Base-by-base conservation (phyloP, 2,888 invertebrate genomes). In the Eupeodes luniger region DNA sequence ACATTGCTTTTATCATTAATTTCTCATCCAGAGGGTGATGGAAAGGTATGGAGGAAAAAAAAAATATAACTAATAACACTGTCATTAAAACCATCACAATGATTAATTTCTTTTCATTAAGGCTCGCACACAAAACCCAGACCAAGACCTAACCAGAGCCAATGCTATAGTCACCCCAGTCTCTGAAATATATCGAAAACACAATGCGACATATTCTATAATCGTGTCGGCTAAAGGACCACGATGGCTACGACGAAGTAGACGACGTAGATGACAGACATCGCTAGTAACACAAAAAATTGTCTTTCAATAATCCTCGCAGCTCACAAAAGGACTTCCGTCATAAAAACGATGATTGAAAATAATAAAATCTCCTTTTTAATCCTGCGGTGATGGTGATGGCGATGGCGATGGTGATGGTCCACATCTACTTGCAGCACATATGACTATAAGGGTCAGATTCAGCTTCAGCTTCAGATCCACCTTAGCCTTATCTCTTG, bases 311-410 rank as follows among this genome's bases (percentile, higher is more conserved):
- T 89, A 85, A 89, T 82, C 89, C 89, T 57, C 59, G 66, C 34
- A 5, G 72, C 27, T 70, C 77, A 80, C 85, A 84, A 90, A 85
- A 88, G 89, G 69, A 88, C 88, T 90, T 89, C 87, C 89, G 82
- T 84, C 85, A 81, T 89, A 85, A 81, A 85, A 85, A 89, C 89
- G 84, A 84, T 85, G 80, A 90, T 89, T 90, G 85, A 90, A 89
- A 89, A 89, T 89, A 90, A 89, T 87, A 83, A 82, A 90, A 90
- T 85, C 89, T 84, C 89, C 76, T 81, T 86, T 82, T 81, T 89
- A 83, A 83, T 89, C 85, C 89, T 75, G 81, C 62, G 78, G 27
- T 27, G 27, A 27, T 27, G 27, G 27, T 27, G 27, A 27, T 27
- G 78, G 27, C 2, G 27, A 27, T 27, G 27, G 27, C 3, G 27